These are phyloP conservation scores for Cricetomys ansorgei DNA, from an alignment of 2,113 vertebrate genomes.

Conservation along the genomic window DNA sequence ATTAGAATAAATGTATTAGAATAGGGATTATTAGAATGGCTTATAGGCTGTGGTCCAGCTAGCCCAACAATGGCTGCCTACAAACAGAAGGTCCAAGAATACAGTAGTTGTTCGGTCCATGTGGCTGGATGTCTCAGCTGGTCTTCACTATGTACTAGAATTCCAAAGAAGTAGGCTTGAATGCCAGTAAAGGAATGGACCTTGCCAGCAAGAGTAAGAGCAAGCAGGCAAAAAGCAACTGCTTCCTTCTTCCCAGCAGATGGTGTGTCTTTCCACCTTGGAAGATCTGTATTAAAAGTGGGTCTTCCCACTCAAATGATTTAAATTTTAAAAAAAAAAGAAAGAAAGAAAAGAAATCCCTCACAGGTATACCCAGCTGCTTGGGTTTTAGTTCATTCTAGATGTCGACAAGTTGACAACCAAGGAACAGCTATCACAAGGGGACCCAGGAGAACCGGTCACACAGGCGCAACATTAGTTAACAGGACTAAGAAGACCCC, in stretches of 20 bases:
- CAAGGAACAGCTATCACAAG: not conserved
- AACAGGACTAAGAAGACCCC: not conserved
- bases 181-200: not conserved
- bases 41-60: not conserved
- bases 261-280: not conserved
- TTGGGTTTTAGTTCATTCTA: not conserved
- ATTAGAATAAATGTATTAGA: too few species aligned
- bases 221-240: not conserved
- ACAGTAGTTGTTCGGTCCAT: not conserved
- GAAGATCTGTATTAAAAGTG: not conserved
- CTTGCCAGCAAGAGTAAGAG: not conserved
- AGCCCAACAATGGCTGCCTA: not conserved
- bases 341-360: not conserved
- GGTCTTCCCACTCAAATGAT: not conserved
- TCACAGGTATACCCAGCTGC: not conserved
- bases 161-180: not conserved
- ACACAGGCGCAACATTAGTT: not conserved
- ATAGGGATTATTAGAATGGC: not conserved
- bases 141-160: not conserved
- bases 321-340: not conserved
- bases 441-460: not conserved
- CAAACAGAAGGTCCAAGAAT: not conserved
- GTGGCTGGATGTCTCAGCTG: not conserved
- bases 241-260: not conserved
- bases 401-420: not conserved